Conservation (phyloP, 2,888 invertebrate species). For the Callosobruchus maculatus region DNA sequence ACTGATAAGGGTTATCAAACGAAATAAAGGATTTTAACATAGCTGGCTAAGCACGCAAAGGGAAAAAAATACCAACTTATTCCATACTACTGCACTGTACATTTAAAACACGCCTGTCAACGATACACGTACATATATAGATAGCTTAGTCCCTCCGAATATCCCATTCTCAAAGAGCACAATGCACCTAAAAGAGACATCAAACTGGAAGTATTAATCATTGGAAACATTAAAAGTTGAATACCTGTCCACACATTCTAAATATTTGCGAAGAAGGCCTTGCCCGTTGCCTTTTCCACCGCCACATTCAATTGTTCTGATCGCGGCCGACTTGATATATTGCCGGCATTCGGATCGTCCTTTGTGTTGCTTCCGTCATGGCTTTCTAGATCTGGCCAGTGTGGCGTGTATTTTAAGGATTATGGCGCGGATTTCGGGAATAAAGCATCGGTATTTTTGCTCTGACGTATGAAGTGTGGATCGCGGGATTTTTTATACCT, state of each 20-base stretch:
- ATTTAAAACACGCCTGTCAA: background rate
- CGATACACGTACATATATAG: background rate
- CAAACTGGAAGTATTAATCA: slow-evolving; percentile 26
- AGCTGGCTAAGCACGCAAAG: too few relatives aligned
- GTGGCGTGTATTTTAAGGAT: slow-evolving; percentile 26
- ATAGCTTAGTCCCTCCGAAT: background rate
- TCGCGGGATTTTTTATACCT: slow-evolving; percentile 8
- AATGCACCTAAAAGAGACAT: slow-evolving; percentile 12
- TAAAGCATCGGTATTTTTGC: slow-evolving; percentile 5
- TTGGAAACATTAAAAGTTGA: slow-evolving; percentile 25
- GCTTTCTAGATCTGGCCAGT: slow-evolving; percentile 25
- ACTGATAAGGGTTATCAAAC: too few relatives aligned
- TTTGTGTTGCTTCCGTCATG: slow-evolving; percentile 8
- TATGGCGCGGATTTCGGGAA: slow-evolving; percentile 12
- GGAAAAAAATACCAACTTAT: too few relatives aligned
- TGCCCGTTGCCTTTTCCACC: slow-evolving; percentile 26
- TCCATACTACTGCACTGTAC: too few relatives aligned
- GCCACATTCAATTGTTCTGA: slow-evolving; percentile 27
- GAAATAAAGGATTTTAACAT: too few relatives aligned
- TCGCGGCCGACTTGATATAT: slow-evolving; percentile 22
- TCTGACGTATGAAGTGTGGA: slow-evolving; percentile 15
- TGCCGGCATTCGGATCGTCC: background rate
- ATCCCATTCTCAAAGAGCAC: slow-evolving; percentile 10
- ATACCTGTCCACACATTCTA: slow-evolving; percentile 36
- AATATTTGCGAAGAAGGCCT: slow-evolving; percentile 32